Percentiles rank a stretch among this genome's conserved stretches.
These are phyloP conservation scores for Tapera naevia DNA, from an alignment of 2,797 vertebrate genomes.

Conservation along the genomic window DNA sequence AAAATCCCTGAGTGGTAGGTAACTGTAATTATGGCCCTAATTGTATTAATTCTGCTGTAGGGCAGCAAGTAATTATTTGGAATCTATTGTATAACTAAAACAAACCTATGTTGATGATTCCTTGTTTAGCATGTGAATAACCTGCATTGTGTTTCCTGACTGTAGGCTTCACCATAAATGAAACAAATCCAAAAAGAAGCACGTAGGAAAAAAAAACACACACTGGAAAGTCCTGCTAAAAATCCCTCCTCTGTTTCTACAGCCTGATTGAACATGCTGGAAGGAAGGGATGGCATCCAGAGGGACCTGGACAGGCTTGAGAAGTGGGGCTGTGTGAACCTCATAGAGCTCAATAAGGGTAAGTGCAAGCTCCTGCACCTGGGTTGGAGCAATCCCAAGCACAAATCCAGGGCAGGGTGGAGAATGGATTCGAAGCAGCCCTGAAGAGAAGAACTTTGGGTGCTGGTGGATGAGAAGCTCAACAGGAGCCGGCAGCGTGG, in stretches of 20 bases:
- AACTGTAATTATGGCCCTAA: constrained; percentile 32
- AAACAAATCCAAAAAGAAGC: background rate
- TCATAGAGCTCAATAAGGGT: no score
- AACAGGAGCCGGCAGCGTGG: no score
- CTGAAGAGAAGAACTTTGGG: no score
- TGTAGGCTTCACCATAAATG: background rate
- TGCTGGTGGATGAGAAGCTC: no score
- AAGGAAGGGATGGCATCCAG: no score
- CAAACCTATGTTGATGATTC: constrained; percentile 6
- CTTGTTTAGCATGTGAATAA: background rate
- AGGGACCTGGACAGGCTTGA: no score
- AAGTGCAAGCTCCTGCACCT: no score
- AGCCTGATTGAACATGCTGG: background rate
- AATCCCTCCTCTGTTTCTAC: background rate
- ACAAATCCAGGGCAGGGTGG: no score
- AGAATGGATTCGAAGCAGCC: no score
- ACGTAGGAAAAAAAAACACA: background rate
- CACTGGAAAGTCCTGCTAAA: background rate
- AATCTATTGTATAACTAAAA: constrained; percentile 15
- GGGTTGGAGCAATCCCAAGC: no score
- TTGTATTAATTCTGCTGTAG: constrained; percentile 39
- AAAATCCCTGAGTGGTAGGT: background rate
- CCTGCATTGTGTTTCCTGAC: background rate
- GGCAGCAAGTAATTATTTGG: constrained; percentile 26
- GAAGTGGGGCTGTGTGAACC: no score